phyloP scores from a whole-genome alignment of 2,888 invertebrate species.

The Sepioteuthis lessoniana region DNA sequence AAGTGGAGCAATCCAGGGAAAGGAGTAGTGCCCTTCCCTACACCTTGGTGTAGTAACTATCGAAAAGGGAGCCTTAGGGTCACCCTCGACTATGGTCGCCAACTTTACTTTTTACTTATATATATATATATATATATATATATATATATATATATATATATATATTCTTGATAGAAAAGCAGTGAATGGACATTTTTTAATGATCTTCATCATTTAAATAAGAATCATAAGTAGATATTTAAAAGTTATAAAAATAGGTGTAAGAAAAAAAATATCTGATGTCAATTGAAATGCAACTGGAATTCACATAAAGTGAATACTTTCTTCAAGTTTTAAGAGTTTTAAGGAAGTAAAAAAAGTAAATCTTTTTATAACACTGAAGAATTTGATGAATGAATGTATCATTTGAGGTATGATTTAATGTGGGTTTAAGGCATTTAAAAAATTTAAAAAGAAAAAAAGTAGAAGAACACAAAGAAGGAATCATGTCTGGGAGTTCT shows the following conservation, averaged over 20 bases:
- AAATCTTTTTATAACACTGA: background rate
- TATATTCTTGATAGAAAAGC: too few relatives aligned
- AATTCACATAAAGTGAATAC: background rate
- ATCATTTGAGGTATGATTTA: background rate
- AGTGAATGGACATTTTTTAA: background rate
- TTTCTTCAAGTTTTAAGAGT: background rate
- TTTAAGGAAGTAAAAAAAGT: background rate
- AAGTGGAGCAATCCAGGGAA: too few relatives aligned
- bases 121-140: too few relatives aligned
- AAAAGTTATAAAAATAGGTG: background rate
- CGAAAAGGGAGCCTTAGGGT: too few relatives aligned
- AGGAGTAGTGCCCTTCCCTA: too few relatives aligned
- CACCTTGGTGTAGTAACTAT: too few relatives aligned
- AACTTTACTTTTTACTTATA: too few relatives aligned
- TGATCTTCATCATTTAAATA: background rate
- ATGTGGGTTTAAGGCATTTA: background rate
- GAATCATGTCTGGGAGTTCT: too few relatives aligned
- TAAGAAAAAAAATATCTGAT: background rate
- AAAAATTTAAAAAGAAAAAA: background rate
- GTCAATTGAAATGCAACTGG: background rate
- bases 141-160: too few relatives aligned
- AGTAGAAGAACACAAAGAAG: too few relatives aligned
- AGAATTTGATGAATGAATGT: background rate
- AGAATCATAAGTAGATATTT: background rate
- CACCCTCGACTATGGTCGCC: too few relatives aligned